Evolutionary conservation across 1,140 invertebrate species (phyloP).

Genomic region (Pomacea maculata): DNA sequence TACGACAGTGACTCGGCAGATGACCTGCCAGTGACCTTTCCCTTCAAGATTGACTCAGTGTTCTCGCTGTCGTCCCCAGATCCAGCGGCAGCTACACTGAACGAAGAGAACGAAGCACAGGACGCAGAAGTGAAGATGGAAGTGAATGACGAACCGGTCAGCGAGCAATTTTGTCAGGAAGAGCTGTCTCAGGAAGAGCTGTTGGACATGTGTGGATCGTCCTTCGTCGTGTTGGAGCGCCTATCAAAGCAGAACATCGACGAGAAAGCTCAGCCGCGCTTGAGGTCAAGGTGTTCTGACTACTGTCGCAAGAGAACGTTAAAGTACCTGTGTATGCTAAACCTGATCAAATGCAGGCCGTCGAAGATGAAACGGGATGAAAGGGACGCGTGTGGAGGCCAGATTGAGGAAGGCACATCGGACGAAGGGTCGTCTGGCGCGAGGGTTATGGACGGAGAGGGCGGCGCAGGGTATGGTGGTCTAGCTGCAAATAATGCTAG

Average conservation of each 20-base stretch:
- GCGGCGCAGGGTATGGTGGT: neutral
- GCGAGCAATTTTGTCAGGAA: too few species aligned
- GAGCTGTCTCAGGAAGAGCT: constrained; percentile 13
- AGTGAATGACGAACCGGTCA: too few species aligned
- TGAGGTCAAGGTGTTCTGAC: constrained; percentile 11
- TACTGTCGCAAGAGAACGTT: constrained; percentile 18
- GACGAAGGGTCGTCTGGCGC: neutral
- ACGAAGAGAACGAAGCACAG: neutral
- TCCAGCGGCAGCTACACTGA: neutral
- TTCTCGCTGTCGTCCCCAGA: constrained; percentile 6
- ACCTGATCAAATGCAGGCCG: constrained; percentile 8
- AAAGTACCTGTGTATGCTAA: constrained; percentile 15
- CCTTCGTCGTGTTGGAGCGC: constrained; percentile 16
- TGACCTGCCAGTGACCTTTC: neutral
- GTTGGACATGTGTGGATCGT: constrained; percentile 15
- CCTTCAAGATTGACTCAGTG: constrained; percentile 20
- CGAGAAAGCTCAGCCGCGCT: neutral
- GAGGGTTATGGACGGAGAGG: neutral
- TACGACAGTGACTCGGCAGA: too few species aligned
- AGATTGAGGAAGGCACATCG: neutral
- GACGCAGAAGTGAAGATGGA: too few species aligned
- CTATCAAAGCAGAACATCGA: neutral
- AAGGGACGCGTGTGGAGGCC: neutral
- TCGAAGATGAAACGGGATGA: neutral
- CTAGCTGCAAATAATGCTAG: neutral